Base-by-base conservation (phyloP, 2,888 invertebrate species). In the Polydrusus cervinus region DNA sequence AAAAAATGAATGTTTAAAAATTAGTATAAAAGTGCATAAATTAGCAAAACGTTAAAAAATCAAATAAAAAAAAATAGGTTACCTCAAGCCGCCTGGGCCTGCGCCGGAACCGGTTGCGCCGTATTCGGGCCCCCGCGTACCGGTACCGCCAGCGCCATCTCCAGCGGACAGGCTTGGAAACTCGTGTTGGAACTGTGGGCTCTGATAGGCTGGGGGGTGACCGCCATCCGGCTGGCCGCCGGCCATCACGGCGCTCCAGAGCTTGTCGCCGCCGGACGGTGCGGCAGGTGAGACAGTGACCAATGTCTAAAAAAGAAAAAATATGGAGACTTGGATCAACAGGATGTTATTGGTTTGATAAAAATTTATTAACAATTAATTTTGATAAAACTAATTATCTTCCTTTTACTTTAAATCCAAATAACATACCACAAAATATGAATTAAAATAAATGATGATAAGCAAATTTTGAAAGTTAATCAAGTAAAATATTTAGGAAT, bases 161-260 rank as follows among this genome's bases (percentile, higher is more conserved):
- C 86, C 86, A 87, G 88, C 87, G 84, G 87, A 87, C 86, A 94
- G 89, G 86, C 95, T 95, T 85, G 98, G 98, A 90, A 98, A 98
- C 90, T 98, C 98, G 92, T 97, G 96, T 89, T 96, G 96, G 90
- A 97, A 97, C 88, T 95, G 95, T 82, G 95, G 92, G 87, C 93
- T 95, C 87, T 96, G 86, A 81, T 87, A 87, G 11, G 85, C 85
- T 34, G 86, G 87, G 14, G 87, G 87, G 78, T 86, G 86, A 16
- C 85, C 82, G 82, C 86, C 78, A 79, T 86, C 82, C 82, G 86
- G 78, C 82, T 86, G 79, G 30, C 86, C 81, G 79, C 86, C 81
- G 80, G 83, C 82, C 86, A 85, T 86, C 49, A 87, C 86, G 16
- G 88, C 83, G 81, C 88, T 88, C 88, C 88, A 88, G 80, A 88